These are phyloP conservation scores for Phyllopteryx taeniolatus DNA, from an alignment of 2,113 vertebrate genomes.

Conservation along the genomic window DNA sequence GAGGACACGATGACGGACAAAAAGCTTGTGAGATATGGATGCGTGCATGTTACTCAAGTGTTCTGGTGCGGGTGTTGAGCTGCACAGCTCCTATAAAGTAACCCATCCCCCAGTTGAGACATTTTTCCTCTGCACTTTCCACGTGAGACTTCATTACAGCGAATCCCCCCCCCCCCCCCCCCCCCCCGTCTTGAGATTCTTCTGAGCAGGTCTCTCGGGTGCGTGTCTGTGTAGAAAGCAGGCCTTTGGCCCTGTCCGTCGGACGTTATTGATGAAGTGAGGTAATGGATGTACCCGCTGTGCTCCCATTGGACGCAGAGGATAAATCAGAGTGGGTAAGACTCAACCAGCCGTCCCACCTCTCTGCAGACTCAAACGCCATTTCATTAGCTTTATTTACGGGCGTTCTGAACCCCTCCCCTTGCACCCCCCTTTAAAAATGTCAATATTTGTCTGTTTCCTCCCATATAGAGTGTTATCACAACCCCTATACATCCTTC, in stretches of 20 bases:
- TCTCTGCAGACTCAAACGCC: conserved; percentile 70
- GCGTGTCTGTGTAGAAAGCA: conserved; percentile 60
- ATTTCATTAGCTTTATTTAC: conserved; percentile 82
- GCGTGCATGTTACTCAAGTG: conserved; percentile 29
- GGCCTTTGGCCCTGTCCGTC: conserved; percentile 62
- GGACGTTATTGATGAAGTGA: conserved; percentile 73
- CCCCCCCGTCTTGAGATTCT: conserved; percentile 48
- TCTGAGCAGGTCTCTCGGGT: conserved; percentile 62
- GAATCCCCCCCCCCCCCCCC: conserved; percentile 47
- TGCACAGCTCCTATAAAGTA: conserved; percentile 32
- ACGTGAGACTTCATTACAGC: conserved; percentile 57
- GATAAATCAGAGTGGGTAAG: conserved; percentile 77
- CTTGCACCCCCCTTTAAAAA: conserved; percentile 53
- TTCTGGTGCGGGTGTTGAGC: conserved; percentile 31
- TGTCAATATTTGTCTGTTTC: conserved; percentile 48
- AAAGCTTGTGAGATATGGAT: conserved; percentile 4
- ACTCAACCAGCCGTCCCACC: conserved; percentile 71
- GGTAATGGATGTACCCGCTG: conserved; percentile 71
- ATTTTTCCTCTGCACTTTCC: conserved; percentile 37
- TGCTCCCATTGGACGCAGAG: conserved; percentile 68
- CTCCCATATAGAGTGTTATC: conserved; percentile 50
- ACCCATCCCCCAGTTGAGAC: conserved; percentile 56
- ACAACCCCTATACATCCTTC: conserved; percentile 44
- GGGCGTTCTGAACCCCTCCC: conserved; percentile 59
- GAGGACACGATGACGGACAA: background rate